Conservation (phyloP, 2,888 invertebrate species). For the Monoplex corrugatus region DNA sequence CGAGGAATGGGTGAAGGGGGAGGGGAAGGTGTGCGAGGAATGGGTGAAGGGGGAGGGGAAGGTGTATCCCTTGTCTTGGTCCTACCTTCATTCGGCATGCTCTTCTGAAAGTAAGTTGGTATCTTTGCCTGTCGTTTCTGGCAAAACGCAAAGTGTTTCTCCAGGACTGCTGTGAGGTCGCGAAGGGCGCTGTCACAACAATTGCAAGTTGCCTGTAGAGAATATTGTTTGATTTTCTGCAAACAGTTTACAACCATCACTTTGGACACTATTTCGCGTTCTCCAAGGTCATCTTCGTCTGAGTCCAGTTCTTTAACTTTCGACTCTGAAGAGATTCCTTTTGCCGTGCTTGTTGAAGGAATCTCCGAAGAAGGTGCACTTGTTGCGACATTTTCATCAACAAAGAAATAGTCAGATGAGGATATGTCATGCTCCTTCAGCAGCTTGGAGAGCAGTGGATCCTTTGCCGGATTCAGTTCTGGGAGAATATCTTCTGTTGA, state of each 20-base stretch:
- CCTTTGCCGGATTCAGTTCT: constrained; percentile 2
- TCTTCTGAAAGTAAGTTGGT: not conserved
- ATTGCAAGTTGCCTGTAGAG: not conserved
- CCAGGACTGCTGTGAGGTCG: constrained; percentile 1
- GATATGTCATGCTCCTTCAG: constrained; percentile 23
- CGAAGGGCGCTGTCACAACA: constrained; percentile 6
- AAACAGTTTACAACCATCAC: constrained; percentile 7
- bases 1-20: not conserved
- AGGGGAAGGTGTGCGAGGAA: not conserved
- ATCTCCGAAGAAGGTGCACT: not conserved
- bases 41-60: not conserved
- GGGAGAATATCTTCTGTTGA: constrained; percentile 24
- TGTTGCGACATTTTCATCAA: constrained; percentile 16
- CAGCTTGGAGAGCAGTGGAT: constrained; percentile 29
- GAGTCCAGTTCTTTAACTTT: constrained; percentile 2
- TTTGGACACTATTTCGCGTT: constrained; percentile 2
- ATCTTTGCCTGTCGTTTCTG: not conserved
- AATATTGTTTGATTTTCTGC: constrained; percentile 8
- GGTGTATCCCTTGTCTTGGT: not conserved
- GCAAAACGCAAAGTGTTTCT: constrained; percentile 7
- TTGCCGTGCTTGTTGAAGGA: not conserved
- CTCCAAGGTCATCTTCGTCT: constrained; percentile 7
- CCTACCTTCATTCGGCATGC: not conserved
- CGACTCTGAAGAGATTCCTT: not conserved
- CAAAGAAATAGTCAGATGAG: constrained; percentile 12